Base-by-base conservation (phyloP, 2,113 vertebrate genomes). In the Coptodon bakossiorum region DNA sequence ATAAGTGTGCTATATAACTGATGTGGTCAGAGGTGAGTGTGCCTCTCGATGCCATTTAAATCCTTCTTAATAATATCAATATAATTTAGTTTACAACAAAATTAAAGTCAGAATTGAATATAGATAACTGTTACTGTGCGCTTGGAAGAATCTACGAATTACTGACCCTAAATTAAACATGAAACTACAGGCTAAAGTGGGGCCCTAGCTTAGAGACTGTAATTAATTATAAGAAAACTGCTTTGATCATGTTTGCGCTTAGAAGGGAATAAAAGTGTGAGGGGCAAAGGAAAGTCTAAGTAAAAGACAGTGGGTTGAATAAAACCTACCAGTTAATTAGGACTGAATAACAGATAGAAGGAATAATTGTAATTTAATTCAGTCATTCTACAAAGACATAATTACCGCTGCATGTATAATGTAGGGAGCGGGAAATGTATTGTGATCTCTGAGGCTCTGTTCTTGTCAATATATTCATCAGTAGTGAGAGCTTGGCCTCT, bases 181-280 rank as follows among this genome's bases (percentile, higher is more conserved):
- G 53, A 92, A 79, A 56, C 27, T 82, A 63, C 13, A 73, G 19
- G 85, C 38, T 52, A 84, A 86, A 36, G 29, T 29, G n/a, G 56
- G 71, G 63, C 56, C 82, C 22, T 90, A 22, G 48, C 90, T 91
- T 76, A 27, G 34, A 90, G 86, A 88, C 68, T 76, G 27, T 48
- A 90, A 91, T 92, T 92, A 91, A 95, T 93, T 86, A 85, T 78
- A 48, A 84, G 82, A 84, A 63, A 86, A 87, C 10, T 0, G 27
- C 91, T 96, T 94, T 95, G 93, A 94, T 95, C 92, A 50, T 91
- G 87, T 92, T 92, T 87, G 43, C 43, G 63, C 90, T 92, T 34
- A 79, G 54, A 61, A 87, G 82, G 61, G 85, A 92, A 93, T 87
- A 91, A 91, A 87, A 93, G n/a, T 71, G 56, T 73, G 86, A 73